These are phyloP conservation scores for Eupithecia tripunctaria DNA, from an alignment of 2,888 invertebrate genomes.

Conservation along the genomic window DNA sequence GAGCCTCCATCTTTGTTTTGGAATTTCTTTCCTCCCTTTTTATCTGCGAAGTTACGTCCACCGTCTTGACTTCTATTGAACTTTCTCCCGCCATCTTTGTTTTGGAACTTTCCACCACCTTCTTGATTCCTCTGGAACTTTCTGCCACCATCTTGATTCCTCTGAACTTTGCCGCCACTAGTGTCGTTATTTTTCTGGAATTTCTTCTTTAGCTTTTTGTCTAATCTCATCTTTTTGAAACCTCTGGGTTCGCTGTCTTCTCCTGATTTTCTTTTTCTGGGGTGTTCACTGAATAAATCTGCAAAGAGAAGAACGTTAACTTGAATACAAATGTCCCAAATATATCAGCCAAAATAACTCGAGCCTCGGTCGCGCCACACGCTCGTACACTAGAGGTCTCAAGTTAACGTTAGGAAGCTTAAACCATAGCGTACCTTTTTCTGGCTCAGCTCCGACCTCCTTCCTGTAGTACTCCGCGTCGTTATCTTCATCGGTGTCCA, in stretches of 20 bases:
- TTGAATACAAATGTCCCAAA: not conserved
- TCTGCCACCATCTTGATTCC: constrained; percentile 26
- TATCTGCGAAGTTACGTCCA: constrained; percentile 50
- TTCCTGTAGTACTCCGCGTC: constrained; percentile 90
- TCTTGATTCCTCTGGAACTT: constrained; percentile 40
- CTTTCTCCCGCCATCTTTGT: constrained; percentile 40
- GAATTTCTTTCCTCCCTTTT: constrained; percentile 41
- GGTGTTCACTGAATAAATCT: constrained; percentile 72
- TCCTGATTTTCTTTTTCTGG: constrained; percentile 65
- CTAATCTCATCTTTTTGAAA: constrained; percentile 77
- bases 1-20: constrained; percentile 46
- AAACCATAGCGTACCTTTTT: constrained; percentile 85
- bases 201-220: constrained; percentile 73
- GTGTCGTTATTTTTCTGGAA: constrained; percentile 60
- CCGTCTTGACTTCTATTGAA: constrained; percentile 51
- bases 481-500: constrained; percentile 87
- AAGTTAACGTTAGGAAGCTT: not conserved
- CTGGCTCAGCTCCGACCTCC: constrained; percentile 95
- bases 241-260: constrained; percentile 69
- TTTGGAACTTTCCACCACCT: constrained; percentile 41
- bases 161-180: constrained; percentile 38
- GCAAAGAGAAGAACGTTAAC: constrained; percentile 23
- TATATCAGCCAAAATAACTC: not conserved
- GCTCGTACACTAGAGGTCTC: not conserved
- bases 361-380: not conserved